Percentiles rank a stretch among this genome's conserved stretches.
These are phyloP conservation scores for Euleptes europaea DNA, from an alignment of 2,113 vertebrate genomes.

Conservation along the genomic window DNA sequence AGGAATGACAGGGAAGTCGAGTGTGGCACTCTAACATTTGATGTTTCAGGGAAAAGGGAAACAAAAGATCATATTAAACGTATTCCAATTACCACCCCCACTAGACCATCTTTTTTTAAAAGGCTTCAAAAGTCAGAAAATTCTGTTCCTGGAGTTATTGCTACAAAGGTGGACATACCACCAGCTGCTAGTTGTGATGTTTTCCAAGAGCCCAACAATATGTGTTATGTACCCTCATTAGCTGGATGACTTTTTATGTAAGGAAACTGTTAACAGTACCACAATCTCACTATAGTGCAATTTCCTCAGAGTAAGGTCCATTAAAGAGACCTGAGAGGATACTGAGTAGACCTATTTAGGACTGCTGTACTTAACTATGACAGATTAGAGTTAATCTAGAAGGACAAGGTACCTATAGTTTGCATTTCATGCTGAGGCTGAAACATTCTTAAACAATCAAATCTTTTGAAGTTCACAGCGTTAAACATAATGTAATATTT, in stretches of 20 bases:
- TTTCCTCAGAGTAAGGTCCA: too few relatives aligned
- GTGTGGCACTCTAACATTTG: conserved; percentile 10
- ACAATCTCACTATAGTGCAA: not conserved
- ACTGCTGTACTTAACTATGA: too few relatives aligned
- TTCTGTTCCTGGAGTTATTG: conserved; percentile 44
- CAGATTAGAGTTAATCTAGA: not conserved
- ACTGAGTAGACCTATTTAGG: too few relatives aligned
- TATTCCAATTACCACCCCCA: not conserved
- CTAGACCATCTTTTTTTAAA: conserved; percentile 9
- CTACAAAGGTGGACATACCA: conserved; percentile 59
- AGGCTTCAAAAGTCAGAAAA: conserved; percentile 37
- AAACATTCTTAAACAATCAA: not conserved
- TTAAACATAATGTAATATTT: not conserved
- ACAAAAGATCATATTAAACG: conserved; percentile 6
- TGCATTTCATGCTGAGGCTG: not conserved
- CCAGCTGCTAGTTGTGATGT: conserved; percentile 60
- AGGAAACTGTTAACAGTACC: conserved; percentile 18
- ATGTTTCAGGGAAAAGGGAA: conserved; percentile 25
- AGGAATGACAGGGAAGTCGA: not conserved
- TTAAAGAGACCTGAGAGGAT: too few relatives aligned
- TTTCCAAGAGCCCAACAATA: conserved; percentile 51
- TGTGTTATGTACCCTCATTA: conserved; percentile 1
- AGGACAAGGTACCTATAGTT: not conserved
- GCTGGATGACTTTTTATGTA: not conserved
- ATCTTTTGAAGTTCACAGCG: not conserved